These are phyloP conservation scores for Aratinga solstitialis DNA, from an alignment of 2,797 vertebrate genomes.

Conservation along the genomic window DNA sequence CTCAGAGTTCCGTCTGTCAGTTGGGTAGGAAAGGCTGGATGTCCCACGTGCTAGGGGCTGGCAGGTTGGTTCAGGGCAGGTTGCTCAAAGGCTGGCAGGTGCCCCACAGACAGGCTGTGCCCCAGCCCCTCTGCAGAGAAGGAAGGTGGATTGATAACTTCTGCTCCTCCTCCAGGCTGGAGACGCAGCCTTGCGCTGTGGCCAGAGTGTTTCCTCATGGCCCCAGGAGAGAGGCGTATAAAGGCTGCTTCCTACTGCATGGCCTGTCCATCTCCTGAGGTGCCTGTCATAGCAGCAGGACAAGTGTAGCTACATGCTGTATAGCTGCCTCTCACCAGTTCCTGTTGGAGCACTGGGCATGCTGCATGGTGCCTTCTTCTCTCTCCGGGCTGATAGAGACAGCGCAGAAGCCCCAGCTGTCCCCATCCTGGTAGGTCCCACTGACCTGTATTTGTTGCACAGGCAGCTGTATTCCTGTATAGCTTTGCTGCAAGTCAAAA, in stretches of 20 bases:
- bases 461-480: background rate
- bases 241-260: background rate
- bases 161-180: background rate
- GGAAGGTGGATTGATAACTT: background rate
- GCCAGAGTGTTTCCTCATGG: background rate
- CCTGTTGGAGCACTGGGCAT: background rate
- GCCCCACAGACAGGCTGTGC: no score
- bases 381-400: background rate
- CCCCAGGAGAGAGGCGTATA: fast-evolving
- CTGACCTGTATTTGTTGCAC: background rate
- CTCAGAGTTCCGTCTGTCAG: background rate
- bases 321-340: background rate
- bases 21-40: fast-evolving
- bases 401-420: background rate
- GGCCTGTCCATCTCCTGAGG: background rate
- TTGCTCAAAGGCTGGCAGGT: background rate
- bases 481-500: background rate
- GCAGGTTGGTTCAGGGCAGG: background rate
- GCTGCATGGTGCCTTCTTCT: background rate
- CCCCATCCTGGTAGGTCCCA: background rate
- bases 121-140: background rate
- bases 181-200: background rate
- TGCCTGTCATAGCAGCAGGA: background rate
- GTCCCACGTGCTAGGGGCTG: background rate
- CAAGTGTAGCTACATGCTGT: background rate